Conservation (phyloP, 2,888 invertebrate species). For the Chaetogeoica ovagalla region DNA sequence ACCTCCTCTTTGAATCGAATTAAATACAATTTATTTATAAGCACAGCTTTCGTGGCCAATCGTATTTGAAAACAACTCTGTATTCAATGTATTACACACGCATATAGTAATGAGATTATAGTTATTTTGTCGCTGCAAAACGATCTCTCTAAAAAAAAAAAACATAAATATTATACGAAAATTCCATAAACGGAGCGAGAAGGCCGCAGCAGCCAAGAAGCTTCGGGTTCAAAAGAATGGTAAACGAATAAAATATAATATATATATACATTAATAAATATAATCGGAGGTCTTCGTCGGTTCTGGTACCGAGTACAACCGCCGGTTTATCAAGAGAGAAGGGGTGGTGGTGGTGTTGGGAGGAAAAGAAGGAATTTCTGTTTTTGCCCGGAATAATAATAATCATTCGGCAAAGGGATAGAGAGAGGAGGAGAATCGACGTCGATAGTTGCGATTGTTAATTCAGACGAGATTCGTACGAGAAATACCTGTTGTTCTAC, state of each 20-base stretch:
- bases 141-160: too few relatives aligned
- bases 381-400: conserved; percentile 23
- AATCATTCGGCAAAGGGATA: conserved; percentile 17
- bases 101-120: too few relatives aligned
- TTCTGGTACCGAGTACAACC: background rate
- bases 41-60: too few relatives aligned
- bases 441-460: conserved; percentile 45
- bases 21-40: too few relatives aligned
- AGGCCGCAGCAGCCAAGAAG: too few relatives aligned
- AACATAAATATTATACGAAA: conserved; percentile 20
- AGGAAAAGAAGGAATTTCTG: conserved; percentile 19
- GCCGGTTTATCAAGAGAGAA: conserved; percentile 22
- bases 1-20: too few relatives aligned
- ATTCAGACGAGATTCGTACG: conserved; percentile 51
- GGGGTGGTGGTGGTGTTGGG: too few relatives aligned
- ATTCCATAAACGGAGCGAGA: conserved; percentile 10
- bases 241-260: conserved; percentile 21
- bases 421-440: conserved; percentile 24
- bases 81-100: too few relatives aligned
- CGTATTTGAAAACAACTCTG: too few relatives aligned
- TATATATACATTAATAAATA: too few relatives aligned
- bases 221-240: conserved; percentile 27
- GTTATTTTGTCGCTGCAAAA: background rate
- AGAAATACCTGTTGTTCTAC: conserved; percentile 52
- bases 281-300: background rate